These are phyloP conservation scores for Gymnoscopelus microlampas DNA, from an alignment of 2,797 vertebrate genomes.

Conservation along the genomic window DNA sequence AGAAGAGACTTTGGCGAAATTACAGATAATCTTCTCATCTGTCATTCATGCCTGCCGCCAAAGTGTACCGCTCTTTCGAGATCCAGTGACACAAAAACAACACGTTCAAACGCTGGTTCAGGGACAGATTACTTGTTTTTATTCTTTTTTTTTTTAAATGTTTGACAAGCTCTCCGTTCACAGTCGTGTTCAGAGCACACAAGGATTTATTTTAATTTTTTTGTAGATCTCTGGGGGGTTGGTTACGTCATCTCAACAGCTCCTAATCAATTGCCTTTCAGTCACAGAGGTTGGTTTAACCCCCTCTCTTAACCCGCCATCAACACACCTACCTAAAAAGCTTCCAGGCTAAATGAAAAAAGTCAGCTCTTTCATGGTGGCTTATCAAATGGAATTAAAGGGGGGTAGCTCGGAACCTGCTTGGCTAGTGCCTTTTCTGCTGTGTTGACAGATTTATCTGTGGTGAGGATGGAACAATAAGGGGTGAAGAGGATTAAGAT, in stretches of 20 bases:
- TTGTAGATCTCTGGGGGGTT: too few species aligned
- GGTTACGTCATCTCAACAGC: not conserved
- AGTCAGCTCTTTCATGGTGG: constrained; percentile 73
- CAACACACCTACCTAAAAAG: constrained; percentile 72
- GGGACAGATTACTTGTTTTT: not conserved
- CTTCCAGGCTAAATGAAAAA: constrained; percentile 56
- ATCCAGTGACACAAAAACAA: constrained; percentile 60
- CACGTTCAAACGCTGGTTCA: constrained; percentile 41
- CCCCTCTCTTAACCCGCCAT: constrained; percentile 63
- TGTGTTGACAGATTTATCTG: constrained; percentile 75
- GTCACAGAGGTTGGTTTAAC: constrained; percentile 64
- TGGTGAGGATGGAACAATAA: constrained; percentile 64
- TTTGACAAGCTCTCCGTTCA: too few species aligned
- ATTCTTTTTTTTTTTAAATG: too few species aligned
- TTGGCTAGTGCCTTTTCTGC: constrained; percentile 50
- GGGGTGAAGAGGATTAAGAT: constrained; percentile 56
- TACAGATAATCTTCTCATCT: constrained; percentile 84
- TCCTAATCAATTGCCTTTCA: constrained; percentile 68
- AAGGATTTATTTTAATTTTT: constrained; percentile 42
- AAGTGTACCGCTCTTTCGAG: constrained; percentile 62
- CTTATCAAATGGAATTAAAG: constrained; percentile 77
- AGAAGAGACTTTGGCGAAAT: constrained; percentile 79
- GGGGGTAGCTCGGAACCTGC: constrained; percentile 55
- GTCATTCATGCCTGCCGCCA: constrained; percentile 73
- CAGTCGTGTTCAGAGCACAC: constrained; percentile 46